phyloP scores from a whole-genome alignment of 2,888 invertebrate species.

The Synergus umbraculus region DNA sequence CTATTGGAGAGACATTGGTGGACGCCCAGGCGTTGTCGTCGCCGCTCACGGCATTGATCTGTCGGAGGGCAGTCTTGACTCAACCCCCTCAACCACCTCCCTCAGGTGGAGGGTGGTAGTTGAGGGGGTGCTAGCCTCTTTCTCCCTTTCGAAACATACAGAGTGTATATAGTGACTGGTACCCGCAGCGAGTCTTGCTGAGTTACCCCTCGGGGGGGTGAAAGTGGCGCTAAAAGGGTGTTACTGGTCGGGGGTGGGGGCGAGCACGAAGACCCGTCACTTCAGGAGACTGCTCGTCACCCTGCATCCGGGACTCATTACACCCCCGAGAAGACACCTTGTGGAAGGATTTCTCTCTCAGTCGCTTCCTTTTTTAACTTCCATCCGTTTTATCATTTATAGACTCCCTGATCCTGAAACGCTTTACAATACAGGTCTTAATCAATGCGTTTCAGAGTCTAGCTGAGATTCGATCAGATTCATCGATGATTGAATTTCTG shows the following conservation, averaged over 20 bases:
- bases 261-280: conserved; percentile 50
- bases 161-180: conserved; percentile 21
- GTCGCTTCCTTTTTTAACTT: conserved; percentile 39
- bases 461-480: conserved; percentile 13
- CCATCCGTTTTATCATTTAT: conserved; percentile 42
- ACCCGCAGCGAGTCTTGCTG: conserved; percentile 48
- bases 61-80: conserved; percentile 74
- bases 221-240: background rate
- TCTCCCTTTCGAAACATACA: conserved; percentile 30
- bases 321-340: conserved; percentile 44
- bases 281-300: conserved; percentile 51
- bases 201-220: conserved; percentile 37
- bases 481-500: conserved; percentile 25
- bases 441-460: conserved; percentile 14
- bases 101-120: conserved; percentile 62
- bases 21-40: conserved; percentile 74
- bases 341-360: conserved; percentile 5
- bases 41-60: conserved; percentile 76
- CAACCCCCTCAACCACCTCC: too few relatives aligned
- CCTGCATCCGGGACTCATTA: conserved; percentile 47
- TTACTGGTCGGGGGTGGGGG: conserved; percentile 54
- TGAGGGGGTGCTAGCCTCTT: conserved; percentile 51
- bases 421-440: conserved; percentile 32
- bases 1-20: conserved; percentile 67
- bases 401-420: conserved; percentile 11